Evolutionary conservation across 2,797 vertebrate species (phyloP), one percentile per base, ranked within the genome.

Genomic region (Picus viridis): DNA sequence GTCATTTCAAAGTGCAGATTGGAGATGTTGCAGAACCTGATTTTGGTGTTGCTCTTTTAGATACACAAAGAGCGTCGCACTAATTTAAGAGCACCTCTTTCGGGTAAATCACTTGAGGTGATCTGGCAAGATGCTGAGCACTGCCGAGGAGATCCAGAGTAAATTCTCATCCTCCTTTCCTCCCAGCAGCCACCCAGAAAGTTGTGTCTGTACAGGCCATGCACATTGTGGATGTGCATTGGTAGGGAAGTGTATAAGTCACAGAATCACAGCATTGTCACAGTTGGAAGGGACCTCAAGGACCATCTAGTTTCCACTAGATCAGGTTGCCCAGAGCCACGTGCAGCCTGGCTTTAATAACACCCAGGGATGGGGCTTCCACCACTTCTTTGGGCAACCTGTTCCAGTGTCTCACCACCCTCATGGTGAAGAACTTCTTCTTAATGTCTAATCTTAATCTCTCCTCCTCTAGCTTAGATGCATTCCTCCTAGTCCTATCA

Each of bases 161-260:
- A 68, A 82, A 34, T 12, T 45, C 20, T 11, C 3, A 45, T 30
- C 23, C 12, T 72, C 22, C 32, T 82, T 63, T 17, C 11, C 29
- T 68, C 24, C 32, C n/a, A 3, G 1, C 9, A 51, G 43, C n/a
- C n/a, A 6, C 4, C 2, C 24, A 49, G 29, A 30, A 4, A 1
- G 1, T 5, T 23, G 27, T 32, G 41, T 19, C 59, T n/a, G 8
- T 71, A 22, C 41, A 65, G n/a, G 19, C 54, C 30, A 2, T 6
- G 10, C 7, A 2, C 43, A 0, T 8, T 13, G 20, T 13, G 57
- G 7, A 9, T 27, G 14, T 27, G n/a, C 16, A 5, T 20, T 20
- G 47, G 11, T n/a, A 41, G 32, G 34, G n/a, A 10, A 56, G 7
- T 7, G 39, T 32, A 1, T 30, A 43, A 79, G 23, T 23, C 49